A percentile compares a stretch with the other conserved stretches of the same genome.
These are phyloP conservation scores for Amblyteles armatorius DNA, from an alignment of 2,888 invertebrate species.

Conservation along the genomic window DNA sequence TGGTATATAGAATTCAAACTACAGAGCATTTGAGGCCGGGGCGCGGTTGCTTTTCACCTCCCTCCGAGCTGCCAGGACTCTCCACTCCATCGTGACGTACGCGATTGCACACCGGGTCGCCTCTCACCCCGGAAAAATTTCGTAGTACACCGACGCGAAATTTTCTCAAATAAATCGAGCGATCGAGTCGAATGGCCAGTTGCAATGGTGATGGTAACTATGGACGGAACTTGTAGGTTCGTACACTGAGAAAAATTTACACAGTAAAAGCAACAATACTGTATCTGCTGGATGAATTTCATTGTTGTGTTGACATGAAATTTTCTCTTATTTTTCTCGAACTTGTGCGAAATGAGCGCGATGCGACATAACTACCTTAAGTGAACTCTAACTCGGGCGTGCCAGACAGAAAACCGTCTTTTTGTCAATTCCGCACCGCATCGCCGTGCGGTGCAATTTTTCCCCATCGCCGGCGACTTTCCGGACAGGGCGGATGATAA, in stretches of 20 bases:
- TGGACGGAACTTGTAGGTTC: background rate
- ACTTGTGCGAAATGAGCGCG: no score
- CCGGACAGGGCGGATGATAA: background rate
- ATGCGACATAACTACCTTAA: no score
- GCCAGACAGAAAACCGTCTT: no score
- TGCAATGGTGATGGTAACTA: background rate
- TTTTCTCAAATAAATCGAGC: background rate
- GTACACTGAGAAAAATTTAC: no score
- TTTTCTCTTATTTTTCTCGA: no score
- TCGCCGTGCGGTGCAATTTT: no score
- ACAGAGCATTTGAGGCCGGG: constrained; percentile 9
- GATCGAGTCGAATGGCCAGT: background rate
- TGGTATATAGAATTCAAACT: background rate
- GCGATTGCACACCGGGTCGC: constrained; percentile 45
- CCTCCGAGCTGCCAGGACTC: constrained; percentile 40
- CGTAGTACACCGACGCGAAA: background rate
- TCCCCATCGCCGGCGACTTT: no score
- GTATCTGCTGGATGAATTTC: no score
- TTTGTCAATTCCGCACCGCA: no score
- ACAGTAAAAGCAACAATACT: no score
- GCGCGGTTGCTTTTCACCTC: constrained; percentile 36
- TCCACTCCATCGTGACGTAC: constrained; percentile 42
- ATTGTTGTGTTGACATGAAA: no score
- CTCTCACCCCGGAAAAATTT: constrained; percentile 37
- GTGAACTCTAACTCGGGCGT: no score